Base-by-base conservation (phyloP, 2,113 vertebrate species). In the Callopanchax toddi region DNA sequence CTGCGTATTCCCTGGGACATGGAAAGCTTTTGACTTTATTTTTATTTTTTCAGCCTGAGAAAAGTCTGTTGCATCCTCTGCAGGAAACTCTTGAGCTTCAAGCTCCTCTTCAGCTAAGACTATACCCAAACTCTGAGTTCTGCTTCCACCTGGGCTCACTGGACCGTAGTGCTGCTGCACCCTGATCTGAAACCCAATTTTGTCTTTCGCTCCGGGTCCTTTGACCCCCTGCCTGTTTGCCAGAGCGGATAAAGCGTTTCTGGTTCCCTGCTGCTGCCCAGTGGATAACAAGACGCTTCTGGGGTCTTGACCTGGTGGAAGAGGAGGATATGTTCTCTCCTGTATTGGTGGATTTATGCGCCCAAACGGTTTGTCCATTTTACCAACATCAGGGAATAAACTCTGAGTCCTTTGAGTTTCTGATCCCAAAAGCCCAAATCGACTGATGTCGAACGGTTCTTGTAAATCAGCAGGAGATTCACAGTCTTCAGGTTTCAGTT, bases 1-100 rank as follows among this genome's bases (percentile, higher is more conserved):
- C 62, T 79, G 76, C 50, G 20, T 21, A 50, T 50, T 76, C 67
- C 63, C 57, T 55, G 72, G 67, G 42, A 76, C 3, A 46, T 12
- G 6, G 29, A 73, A 51, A 32, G 67, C 25, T 81, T 84, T 73
- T 29, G 69, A 60, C 40, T 69, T 60, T 72, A 8, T 62, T 37
- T 32, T 53, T 20, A 54, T 68, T 18, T 7, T 60, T 11, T 70
- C 60, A 20, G 50, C 59, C 2, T 37, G 53, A 34, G 52, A 48
- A 74, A 74, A 44, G 10, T 50, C 46, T 66, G 62, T 74, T 2
- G 48, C 44, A 11, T 67, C 60, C n/a, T 45, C 59, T 23, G 34
- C 55, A 51, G 40, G 59, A 13, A 74, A 67, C 29, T 36, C 32
- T 46, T 67, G 55, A 56, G 34, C 53, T 61, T 64, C 60, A 18